These are phyloP conservation scores for Neomicropteryx cornuta DNA, from an alignment of 1,140 invertebrate genomes.

Conservation along the genomic window DNA sequence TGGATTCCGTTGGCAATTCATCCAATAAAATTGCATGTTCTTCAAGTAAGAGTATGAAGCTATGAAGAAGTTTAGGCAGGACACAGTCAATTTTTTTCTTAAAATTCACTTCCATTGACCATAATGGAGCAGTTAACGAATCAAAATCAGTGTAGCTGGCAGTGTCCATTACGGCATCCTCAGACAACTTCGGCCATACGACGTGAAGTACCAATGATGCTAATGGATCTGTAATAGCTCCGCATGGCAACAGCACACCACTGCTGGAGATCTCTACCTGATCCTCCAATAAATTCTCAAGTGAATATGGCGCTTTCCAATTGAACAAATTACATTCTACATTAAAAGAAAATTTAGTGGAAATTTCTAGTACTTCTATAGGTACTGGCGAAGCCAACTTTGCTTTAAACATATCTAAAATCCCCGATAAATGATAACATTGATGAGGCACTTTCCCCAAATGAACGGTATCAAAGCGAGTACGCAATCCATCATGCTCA, in stretches of 20 bases:
- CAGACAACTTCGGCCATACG: slow-evolving; percentile 79
- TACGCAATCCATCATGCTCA: slow-evolving; percentile 58
- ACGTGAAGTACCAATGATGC: slow-evolving; percentile 68
- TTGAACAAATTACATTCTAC: slow-evolving; percentile 51
- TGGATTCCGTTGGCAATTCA: too few relatives aligned
- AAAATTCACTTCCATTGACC: slow-evolving; percentile 54
- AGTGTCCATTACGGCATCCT: slow-evolving; percentile 80
- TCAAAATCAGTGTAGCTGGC: slow-evolving; percentile 81
- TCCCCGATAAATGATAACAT: slow-evolving; percentile 69
- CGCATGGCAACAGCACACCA: slow-evolving; percentile 65
- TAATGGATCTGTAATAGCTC: slow-evolving; percentile 68
- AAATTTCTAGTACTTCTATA: slow-evolving; percentile 57
- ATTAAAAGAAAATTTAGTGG: slow-evolving; percentile 73
- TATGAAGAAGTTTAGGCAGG: slow-evolving; percentile 49
- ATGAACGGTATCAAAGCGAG: slow-evolving; percentile 82
- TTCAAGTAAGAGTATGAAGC: slow-evolving; percentile 29
- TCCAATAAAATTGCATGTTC: too few relatives aligned
- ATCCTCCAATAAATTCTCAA: slow-evolving; percentile 63
- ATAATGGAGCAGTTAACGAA: slow-evolving; percentile 72
- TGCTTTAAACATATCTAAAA: slow-evolving; percentile 68
- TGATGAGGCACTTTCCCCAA: slow-evolving; percentile 69
- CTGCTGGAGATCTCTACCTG: slow-evolving; percentile 33
- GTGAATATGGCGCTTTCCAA: slow-evolving; percentile 54
- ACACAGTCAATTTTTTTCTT: slow-evolving; percentile 49
- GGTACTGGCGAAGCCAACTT: slow-evolving; percentile 54